Base-by-base conservation (phyloP, 2,888 invertebrate species). In the Julus scandinavius region DNA sequence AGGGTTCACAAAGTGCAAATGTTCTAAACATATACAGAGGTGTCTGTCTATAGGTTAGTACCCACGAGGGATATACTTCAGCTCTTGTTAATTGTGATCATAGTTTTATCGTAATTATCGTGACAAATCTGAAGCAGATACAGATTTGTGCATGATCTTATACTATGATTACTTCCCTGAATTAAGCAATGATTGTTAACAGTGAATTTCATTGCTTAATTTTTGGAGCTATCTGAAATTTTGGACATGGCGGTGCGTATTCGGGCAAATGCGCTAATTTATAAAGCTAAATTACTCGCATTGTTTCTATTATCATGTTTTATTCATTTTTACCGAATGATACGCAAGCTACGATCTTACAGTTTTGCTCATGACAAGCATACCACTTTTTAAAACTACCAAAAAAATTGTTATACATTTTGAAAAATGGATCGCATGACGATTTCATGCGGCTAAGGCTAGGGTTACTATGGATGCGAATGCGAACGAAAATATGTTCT, bases 1-100 rank as follows among this genome's bases (percentile, higher is more conserved):
- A 72, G 63, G 17, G 11, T n/a, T 63, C 63, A n/a, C 63, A n/a
- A 72, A 72, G n/a, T 72, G 63, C 63, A 29, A 72, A 72, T 45
- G 41, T 45, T 45, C 2, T 45, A 45, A 45, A 6, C 41, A 45
- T 45, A 5, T 45, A 45, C 41, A 45, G 41, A 45, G n/a, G n/a
- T 45, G 41, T 45, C 2, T 45, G 41, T 45, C 41, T 45, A 45
- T n/a, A n/a, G n/a, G n/a, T n/a, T n/a, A n/a, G n/a, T n/a, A n/a
- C 41, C 41, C 41, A 45, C 6, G 41, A 45, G 2, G 2, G 41
- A 45, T 6, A 45, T 6, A 45, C 49, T 49, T 45, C 41, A 45
- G 41, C 41, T 45, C 9, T 49, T 5, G 17, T 63, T 63, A 17
- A 63, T 63, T 63, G 17, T 63, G 17, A 63, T n/a, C 11, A 63